Percentiles rank a stretch among this genome's conserved stretches.
Conservation (phyloP, 2,888 invertebrate genomes). For the Xiphydria camelus region DNA sequence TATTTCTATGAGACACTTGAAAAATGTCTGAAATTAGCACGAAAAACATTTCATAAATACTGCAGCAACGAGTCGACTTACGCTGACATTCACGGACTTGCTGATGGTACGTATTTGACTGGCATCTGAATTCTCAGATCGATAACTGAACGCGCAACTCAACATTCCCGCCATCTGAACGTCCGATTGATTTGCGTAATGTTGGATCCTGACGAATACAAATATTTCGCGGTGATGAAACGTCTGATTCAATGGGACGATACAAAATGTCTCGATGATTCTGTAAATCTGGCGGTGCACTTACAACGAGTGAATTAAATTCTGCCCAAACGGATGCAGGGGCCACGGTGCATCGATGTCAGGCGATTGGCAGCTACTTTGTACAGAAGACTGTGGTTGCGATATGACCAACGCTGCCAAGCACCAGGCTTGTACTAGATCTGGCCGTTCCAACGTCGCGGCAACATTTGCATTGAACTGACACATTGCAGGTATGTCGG, state of each 20-base stretch:
- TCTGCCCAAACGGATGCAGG: slow-evolving; percentile 84
- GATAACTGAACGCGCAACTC: slow-evolving; percentile 82
- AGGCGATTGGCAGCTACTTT: slow-evolving; percentile 39
- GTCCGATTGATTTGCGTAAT: slow-evolving; percentile 80
- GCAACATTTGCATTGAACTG: slow-evolving; percentile 79
- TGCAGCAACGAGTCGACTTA: slow-evolving; percentile 46
- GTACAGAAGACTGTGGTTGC: slow-evolving; percentile 41
- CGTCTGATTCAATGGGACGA: too few species aligned
- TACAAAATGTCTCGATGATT: slow-evolving; percentile 9
- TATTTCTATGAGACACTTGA: neutral
- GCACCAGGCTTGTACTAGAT: slow-evolving; percentile 87
- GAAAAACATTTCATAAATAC: neutral
- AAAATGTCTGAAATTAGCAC: neutral
- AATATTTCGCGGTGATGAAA: slow-evolving; percentile 9
- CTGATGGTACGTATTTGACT: slow-evolving; percentile 55
- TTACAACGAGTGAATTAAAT: slow-evolving; percentile 83
- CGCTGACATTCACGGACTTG: slow-evolving; percentile 63
- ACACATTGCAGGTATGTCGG: slow-evolving; percentile 68
- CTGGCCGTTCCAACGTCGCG: slow-evolving; percentile 72
- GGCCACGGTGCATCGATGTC: slow-evolving; percentile 72
- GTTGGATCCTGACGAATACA: slow-evolving; percentile 68
- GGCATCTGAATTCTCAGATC: slow-evolving; percentile 61
- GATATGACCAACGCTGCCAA: slow-evolving; percentile 72
- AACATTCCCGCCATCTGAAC: slow-evolving; percentile 94
- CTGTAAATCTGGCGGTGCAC: slow-evolving; percentile 42